Conservation (phyloP, 2,113 vertebrate species). For the Psilopsiagon aymara region DNA sequence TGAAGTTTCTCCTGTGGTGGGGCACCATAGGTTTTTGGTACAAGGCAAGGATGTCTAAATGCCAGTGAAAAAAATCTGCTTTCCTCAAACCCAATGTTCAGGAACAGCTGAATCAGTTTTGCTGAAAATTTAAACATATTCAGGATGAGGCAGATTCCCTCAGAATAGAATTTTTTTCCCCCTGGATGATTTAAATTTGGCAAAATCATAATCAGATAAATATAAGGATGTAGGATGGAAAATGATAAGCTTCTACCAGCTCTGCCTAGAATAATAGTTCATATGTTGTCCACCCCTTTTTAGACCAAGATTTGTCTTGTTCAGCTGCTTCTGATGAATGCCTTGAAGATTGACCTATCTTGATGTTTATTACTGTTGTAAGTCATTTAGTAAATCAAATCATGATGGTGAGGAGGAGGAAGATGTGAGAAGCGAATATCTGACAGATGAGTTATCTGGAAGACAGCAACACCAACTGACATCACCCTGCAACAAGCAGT, state of each 20-base stretch:
- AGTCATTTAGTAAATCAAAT: slow-evolving; percentile 22
- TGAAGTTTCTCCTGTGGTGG: neutral
- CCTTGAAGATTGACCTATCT: neutral
- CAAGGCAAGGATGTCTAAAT: neutral
- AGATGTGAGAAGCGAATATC: slow-evolving; percentile 20
- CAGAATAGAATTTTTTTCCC: neutral
- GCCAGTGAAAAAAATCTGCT: neutral
- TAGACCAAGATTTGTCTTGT: slow-evolving; percentile 19
- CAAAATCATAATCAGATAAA: neutral
- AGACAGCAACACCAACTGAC: slow-evolving; percentile 15
- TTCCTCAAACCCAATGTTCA: neutral
- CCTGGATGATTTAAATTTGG: slow-evolving; percentile 18
- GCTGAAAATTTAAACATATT: neutral
- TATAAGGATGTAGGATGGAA: neutral
- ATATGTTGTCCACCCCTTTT: neutral
- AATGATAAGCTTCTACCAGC: neutral
- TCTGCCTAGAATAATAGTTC: neutral
- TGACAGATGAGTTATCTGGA: slow-evolving; percentile 57
- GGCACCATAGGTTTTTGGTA: neutral
- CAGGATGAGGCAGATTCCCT: neutral
- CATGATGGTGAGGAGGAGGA: neutral
- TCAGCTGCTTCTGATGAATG: neutral
- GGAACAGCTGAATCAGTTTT: slow-evolving; percentile 1
- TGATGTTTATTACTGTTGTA: neutral
- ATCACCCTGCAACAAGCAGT: neutral